phyloP scores from a whole-genome alignment of 2,888 invertebrate species.

The Leucoptera coffeella region DNA sequence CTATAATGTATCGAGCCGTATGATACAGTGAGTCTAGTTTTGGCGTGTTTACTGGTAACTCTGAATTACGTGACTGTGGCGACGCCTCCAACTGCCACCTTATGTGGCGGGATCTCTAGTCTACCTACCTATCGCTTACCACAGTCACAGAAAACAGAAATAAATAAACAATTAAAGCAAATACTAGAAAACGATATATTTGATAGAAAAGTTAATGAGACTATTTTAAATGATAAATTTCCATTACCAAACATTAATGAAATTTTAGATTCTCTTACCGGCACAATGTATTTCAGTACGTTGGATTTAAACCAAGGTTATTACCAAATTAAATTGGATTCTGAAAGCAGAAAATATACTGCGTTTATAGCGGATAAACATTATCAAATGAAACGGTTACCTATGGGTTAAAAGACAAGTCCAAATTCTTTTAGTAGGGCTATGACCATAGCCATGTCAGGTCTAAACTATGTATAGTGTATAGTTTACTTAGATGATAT shows the following conservation, averaged over 20 bases:
- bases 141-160: constrained; percentile 2
- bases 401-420: constrained; percentile 8
- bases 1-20: too few species aligned
- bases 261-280: constrained; percentile 1
- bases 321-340: constrained; percentile 1
- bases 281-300: background rate
- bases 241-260: constrained; percentile 1
- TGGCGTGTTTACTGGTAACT: too few species aligned
- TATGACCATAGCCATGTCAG: constrained; percentile 7
- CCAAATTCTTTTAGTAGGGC: constrained; percentile 7
- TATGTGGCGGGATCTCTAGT: too few species aligned
- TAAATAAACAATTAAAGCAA: constrained; percentile 1
- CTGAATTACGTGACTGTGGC: too few species aligned
- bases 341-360: constrained; percentile 6
- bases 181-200: constrained; percentile 3
- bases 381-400: constrained; percentile 8
- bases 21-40: too few species aligned
- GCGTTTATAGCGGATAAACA: constrained; percentile 6
- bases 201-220: constrained; percentile 1
- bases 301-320: too few species aligned
- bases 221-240: constrained; percentile 1
- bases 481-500: constrained; percentile 2
- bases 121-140: constrained; percentile 3
- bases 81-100: too few species aligned
- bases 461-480: constrained; percentile 5